Conservation (phyloP, 1,140 invertebrate genomes). For the Listronotus bonariensis region DNA sequence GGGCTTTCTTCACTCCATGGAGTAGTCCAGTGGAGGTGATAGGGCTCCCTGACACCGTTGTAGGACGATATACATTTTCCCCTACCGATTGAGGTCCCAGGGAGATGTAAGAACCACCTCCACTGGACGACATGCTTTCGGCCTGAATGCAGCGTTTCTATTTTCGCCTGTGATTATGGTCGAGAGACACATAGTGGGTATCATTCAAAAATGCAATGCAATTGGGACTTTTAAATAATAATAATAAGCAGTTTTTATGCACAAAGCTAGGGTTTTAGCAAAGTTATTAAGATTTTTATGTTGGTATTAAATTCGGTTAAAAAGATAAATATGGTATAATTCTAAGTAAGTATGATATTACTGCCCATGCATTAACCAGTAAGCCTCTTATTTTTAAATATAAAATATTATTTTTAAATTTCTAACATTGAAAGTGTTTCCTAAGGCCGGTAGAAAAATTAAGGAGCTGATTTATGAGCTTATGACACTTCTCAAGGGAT, state of each 20-base stretch:
- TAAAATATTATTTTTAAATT: too few relatives aligned
- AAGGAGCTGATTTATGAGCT: too few relatives aligned
- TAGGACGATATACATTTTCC: slow-evolving; percentile 68
- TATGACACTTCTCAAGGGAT: too few relatives aligned
- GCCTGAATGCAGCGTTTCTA: slow-evolving; percentile 14
- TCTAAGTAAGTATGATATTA: too few relatives aligned
- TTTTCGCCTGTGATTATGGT: slow-evolving; percentile 13
- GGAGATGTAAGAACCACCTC: slow-evolving; percentile 66
- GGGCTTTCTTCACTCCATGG: slow-evolving; percentile 67
- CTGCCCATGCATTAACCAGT: too few relatives aligned
- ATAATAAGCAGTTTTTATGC: slow-evolving; percentile 1
- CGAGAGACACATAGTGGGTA: slow-evolving; percentile 29
- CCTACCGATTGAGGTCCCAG: slow-evolving; percentile 63
- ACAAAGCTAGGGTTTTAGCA: not conserved
- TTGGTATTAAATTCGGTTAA: too few relatives aligned
- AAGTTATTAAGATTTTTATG: slow-evolving; percentile 1
- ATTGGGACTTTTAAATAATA: not conserved
- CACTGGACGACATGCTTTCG: slow-evolving; percentile 58
- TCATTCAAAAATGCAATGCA: slow-evolving; percentile 26
- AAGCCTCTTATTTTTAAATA: too few relatives aligned
- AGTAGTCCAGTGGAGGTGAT: slow-evolving; percentile 60
- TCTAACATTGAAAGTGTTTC: too few relatives aligned
- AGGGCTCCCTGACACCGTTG: slow-evolving; percentile 64
- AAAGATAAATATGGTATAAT: too few relatives aligned
- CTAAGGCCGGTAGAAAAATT: too few relatives aligned